Evolutionary conservation across 2,888 invertebrate species (phyloP).

Genomic region (Perdita meconis): DNA sequence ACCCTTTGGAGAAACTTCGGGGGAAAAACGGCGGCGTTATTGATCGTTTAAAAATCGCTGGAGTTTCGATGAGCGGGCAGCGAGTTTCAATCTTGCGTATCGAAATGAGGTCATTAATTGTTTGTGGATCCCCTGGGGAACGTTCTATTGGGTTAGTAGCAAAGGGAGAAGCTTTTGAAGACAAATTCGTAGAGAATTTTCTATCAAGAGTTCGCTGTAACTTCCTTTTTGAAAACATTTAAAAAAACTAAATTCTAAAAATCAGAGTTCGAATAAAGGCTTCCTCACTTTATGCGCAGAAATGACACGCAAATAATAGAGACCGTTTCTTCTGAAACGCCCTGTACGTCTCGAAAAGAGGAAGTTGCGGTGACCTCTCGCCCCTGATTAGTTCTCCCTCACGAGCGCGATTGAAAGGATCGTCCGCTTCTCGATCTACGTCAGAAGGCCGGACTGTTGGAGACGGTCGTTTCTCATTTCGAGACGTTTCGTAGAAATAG

Average conservation of each 20-base stretch:
- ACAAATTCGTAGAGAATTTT: no score
- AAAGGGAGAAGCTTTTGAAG: no score
- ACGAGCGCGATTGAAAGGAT: slow-evolving; percentile 43
- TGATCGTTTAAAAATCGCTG: slow-evolving; percentile 49
- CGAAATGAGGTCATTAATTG: no score
- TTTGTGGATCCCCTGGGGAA: no score
- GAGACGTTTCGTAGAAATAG: slow-evolving; percentile 36
- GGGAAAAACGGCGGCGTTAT: slow-evolving; percentile 36
- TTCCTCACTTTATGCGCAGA: no score
- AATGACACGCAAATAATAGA: no score
- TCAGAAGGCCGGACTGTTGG: slow-evolving; percentile 27
- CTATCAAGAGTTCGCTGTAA: no score
- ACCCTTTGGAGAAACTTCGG: slow-evolving; percentile 16
- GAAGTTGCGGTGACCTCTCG: slow-evolving; percentile 12
- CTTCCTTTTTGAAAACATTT: no score
- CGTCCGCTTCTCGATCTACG: slow-evolving; percentile 22
- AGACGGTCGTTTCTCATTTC: slow-evolving; percentile 48
- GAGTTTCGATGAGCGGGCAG: background rate
- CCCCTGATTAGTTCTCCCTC: slow-evolving; percentile 55
- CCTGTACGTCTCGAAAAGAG: background rate
- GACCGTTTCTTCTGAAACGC: no score
- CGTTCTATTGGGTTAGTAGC: no score
- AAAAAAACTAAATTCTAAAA: no score
- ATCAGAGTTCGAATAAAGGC: no score
- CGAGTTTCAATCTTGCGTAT: background rate